These are phyloP conservation scores for Ecdyonurus torrentis DNA, from an alignment of 2,888 invertebrate species.

Conservation along the genomic window DNA sequence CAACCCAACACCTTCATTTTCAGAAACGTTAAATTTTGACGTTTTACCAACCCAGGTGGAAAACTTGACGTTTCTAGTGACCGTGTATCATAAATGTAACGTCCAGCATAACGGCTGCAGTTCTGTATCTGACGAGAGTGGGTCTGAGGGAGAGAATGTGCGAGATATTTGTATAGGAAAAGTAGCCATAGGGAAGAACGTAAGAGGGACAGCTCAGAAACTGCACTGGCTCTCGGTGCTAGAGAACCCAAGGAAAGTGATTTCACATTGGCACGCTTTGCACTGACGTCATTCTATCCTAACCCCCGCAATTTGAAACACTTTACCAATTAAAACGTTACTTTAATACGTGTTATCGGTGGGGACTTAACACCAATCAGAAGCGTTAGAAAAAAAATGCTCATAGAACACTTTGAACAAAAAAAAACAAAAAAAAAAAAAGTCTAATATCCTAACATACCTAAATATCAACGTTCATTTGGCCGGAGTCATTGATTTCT, in stretches of 20 bases:
- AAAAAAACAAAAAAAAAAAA: too few relatives aligned
- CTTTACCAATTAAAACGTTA: too few relatives aligned
- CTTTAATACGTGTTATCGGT: too few relatives aligned
- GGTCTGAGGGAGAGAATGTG: slow-evolving; percentile 20
- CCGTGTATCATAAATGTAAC: slow-evolving; percentile 21
- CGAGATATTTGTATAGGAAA: slow-evolving; percentile 25
- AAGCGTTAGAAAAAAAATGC: too few relatives aligned
- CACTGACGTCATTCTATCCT: too few relatives aligned
- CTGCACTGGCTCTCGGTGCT: slow-evolving; percentile 26
- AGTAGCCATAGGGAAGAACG: slow-evolving; percentile 26
- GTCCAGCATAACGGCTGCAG: slow-evolving; percentile 8
- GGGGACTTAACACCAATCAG: too few relatives aligned
- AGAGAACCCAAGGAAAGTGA: slow-evolving; percentile 26
- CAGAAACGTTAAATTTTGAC: slow-evolving; percentile 29
- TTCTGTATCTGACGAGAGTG: slow-evolving; percentile 13
- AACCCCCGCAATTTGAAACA: too few relatives aligned
- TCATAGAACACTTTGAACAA: too few relatives aligned
- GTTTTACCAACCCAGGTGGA: slow-evolving; percentile 25
- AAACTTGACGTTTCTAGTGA: slow-evolving; percentile 24
- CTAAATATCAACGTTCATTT: too few relatives aligned
- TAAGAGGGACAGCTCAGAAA: slow-evolving; percentile 23
- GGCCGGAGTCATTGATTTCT: too few relatives aligned
- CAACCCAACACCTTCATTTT: slow-evolving; percentile 24
- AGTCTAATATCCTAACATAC: too few relatives aligned
- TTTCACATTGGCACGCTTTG: slow-evolving; percentile 24